A percentile compares a stretch with the other conserved stretches of the same genome.
Conservation (phyloP, 1,140 invertebrate species). For the Conus betulinus region DNA sequence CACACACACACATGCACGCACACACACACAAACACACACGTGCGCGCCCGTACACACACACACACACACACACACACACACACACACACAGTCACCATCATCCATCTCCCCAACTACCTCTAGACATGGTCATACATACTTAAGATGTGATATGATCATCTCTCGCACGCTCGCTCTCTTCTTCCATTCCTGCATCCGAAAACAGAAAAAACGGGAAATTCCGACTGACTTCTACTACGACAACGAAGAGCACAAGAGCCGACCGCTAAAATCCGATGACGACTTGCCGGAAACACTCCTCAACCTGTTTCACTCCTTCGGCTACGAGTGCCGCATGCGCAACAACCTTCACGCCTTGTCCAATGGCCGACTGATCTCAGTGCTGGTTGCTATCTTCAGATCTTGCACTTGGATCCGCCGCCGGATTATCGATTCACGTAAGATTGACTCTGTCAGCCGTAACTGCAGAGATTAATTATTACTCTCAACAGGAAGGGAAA, state of each 20-base stretch:
- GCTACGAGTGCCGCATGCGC: conserved; percentile 20
- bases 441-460: neutral
- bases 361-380: neutral
- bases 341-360: conserved; percentile 20
- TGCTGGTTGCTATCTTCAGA: conserved; percentile 12
- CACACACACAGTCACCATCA: too few relatives aligned
- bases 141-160: neutral
- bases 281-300: neutral
- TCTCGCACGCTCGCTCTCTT: neutral
- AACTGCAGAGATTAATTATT: too few relatives aligned
- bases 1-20: too few relatives aligned
- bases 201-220: neutral
- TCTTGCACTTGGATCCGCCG: neutral
- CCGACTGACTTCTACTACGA: conserved; percentile 30
- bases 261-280: conserved; percentile 14
- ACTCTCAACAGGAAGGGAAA: too few relatives aligned
- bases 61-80: too few relatives aligned
- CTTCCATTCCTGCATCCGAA: neutral
- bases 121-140: too few relatives aligned
- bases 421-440: neutral
- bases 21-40: too few relatives aligned
- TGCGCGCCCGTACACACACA: too few relatives aligned
- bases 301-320: conserved; percentile 28
- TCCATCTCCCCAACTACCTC: neutral
- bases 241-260: neutral